Conservation (phyloP, 2,888 invertebrate genomes). For the Hecatera dysodea region DNA sequence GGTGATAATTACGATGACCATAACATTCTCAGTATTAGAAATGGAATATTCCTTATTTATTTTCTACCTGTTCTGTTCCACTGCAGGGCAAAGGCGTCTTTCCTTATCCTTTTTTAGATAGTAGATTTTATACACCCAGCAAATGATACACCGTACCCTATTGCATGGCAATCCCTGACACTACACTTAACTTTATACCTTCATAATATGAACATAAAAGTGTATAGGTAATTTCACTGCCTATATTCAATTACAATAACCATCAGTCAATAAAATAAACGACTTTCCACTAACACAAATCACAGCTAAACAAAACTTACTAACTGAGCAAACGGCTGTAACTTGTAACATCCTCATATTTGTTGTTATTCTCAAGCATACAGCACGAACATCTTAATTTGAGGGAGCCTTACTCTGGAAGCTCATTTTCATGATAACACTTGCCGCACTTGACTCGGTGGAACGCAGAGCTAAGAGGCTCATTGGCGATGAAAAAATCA, state of each 20-base stretch:
- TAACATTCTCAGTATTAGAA: constrained; percentile 2
- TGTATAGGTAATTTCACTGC: neutral
- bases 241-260: constrained; percentile 16
- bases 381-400: constrained; percentile 72
- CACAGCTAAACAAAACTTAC: constrained; percentile 47
- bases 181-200: neutral
- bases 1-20: neutral
- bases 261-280: constrained; percentile 32
- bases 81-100: neutral
- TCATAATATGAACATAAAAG: neutral
- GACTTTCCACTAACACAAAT: constrained; percentile 46
- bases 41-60: neutral
- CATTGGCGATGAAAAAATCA: no score
- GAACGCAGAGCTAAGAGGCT: no score
- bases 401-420: constrained; percentile 23
- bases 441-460: no score
- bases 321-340: constrained; percentile 46
- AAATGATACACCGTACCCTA: neutral
- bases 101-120: neutral
- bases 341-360: constrained; percentile 63
- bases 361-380: constrained; percentile 60
- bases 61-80: no score
- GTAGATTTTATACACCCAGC: neutral
- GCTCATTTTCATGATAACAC: constrained; percentile 11
- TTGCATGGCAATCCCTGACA: neutral